phyloP scores from a whole-genome alignment of 2,888 invertebrate genomes.

The Labia minor region DNA sequence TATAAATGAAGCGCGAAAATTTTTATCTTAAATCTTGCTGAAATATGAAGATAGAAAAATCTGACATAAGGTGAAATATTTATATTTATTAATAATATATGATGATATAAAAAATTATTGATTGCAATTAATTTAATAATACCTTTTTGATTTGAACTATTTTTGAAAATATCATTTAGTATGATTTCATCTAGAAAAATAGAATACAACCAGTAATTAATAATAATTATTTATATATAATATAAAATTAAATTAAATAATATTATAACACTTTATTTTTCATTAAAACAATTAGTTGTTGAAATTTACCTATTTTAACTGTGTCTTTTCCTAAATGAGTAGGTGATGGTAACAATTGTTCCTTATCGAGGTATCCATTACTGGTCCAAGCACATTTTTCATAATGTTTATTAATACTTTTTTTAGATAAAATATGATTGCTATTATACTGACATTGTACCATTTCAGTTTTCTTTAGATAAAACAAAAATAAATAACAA shows the following conservation, averaged over 20 bases:
- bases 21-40: not conserved
- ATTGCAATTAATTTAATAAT: not conserved
- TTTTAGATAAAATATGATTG: not conserved
- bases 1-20: not conserved
- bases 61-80: not conserved
- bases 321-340: not conserved
- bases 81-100: not conserved
- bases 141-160: not conserved
- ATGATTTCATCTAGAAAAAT: not conserved
- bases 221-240: no score
- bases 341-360: not conserved
- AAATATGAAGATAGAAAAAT: not conserved
- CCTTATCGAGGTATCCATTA: not conserved
- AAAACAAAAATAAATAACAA: not conserved
- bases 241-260: conserved; percentile 3
- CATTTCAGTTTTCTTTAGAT: not conserved
- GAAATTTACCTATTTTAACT: not conserved
- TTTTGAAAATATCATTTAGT: not conserved
- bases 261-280: no score
- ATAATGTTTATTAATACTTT: not conserved
- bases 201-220: no score
- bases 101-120: not conserved
- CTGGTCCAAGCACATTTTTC: not conserved
- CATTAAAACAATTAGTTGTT: not conserved
- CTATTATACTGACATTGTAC: not conserved